phyloP scores from a whole-genome alignment of 2,888 invertebrate species.

The Mermis nigrescens region DNA sequence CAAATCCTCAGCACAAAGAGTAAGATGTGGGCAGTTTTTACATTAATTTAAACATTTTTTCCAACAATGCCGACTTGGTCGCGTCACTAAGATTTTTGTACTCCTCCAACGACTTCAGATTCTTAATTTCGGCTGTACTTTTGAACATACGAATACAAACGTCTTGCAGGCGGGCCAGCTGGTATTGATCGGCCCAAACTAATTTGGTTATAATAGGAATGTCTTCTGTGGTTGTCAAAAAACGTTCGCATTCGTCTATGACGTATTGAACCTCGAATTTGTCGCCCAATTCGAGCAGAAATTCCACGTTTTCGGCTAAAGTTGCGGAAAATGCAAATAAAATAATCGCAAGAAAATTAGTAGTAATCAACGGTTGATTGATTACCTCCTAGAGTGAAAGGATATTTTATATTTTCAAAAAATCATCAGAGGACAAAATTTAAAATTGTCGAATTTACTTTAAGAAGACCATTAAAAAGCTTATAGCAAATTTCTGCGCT shows the following conservation, averaged over 20 bases:
- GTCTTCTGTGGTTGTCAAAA: slow-evolving; percentile 29
- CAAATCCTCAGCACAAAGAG: too few species aligned
- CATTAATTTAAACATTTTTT: slow-evolving; percentile 23
- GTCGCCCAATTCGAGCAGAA: slow-evolving; percentile 33
- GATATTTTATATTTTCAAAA: too few species aligned
- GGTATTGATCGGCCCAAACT: slow-evolving; percentile 28
- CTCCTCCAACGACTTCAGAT: slow-evolving; percentile 21
- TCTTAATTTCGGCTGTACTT: slow-evolving; percentile 19
- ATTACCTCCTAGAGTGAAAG: too few species aligned
- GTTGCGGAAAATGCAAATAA: slow-evolving; percentile 10
- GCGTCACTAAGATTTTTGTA: slow-evolving; percentile 25
- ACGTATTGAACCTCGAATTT: slow-evolving; percentile 35
- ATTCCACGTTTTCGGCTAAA: slow-evolving; percentile 34
- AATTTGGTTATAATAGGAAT: slow-evolving; percentile 26
- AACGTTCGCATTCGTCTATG: slow-evolving; percentile 33
- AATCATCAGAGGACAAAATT: too few species aligned
- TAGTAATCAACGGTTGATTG: too few species aligned
- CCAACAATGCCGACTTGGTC: slow-evolving; percentile 26
- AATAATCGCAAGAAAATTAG: not conserved
- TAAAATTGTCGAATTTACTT: too few species aligned
- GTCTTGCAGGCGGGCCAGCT: slow-evolving; percentile 23
- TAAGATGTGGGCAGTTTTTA: slow-evolving; percentile 5
- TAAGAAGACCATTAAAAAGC: too few species aligned
- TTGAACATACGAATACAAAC: slow-evolving; percentile 24
- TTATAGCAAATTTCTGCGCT: too few species aligned